Evolutionary conservation across 2,888 invertebrate genomes (phyloP).

Genomic region (Leptopilina syphax): DNA sequence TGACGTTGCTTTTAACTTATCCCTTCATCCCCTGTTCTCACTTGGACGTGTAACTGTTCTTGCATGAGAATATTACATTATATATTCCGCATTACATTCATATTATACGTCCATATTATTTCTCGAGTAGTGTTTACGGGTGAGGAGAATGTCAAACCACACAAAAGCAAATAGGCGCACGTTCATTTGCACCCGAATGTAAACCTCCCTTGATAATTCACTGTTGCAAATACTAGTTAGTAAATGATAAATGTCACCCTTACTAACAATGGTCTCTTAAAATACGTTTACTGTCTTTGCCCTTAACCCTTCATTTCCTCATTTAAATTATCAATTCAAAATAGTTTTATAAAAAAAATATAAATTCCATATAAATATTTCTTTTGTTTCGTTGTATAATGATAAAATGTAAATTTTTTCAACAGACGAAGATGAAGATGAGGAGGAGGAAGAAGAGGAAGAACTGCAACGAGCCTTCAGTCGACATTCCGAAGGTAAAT

Average conservation of each 20-base stretch:
- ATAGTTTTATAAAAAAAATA: not conserved
- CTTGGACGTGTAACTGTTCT: slow-evolving; percentile 46
- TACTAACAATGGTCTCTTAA: not conserved
- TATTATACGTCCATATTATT: slow-evolving; percentile 50
- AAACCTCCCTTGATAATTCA: slow-evolving; percentile 24
- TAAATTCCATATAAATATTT: too few relatives aligned
- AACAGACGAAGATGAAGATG: slow-evolving; percentile 59
- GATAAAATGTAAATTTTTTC: not conserved
- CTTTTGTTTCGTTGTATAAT: not conserved
- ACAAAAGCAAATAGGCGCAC: slow-evolving; percentile 8
- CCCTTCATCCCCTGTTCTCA: slow-evolving; percentile 46
- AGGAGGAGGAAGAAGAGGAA: slow-evolving; percentile 67
- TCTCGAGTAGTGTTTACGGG: slow-evolving; percentile 6
- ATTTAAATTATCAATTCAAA: too few relatives aligned
- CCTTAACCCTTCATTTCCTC: too few relatives aligned
- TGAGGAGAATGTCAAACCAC: slow-evolving; percentile 30
- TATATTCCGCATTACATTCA: slow-evolving; percentile 58
- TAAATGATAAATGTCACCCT: slow-evolving; percentile 13
- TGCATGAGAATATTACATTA: slow-evolving; percentile 59
- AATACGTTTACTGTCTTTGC: not conserved
- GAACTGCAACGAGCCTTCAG: slow-evolving; percentile 69
- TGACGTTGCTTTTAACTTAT: slow-evolving; percentile 56
- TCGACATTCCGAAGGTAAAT: slow-evolving; percentile 67
- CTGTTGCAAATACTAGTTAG: slow-evolving; percentile 12
- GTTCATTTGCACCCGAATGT: slow-evolving; percentile 37